Evolutionary conservation across 2,888 invertebrate genomes (phyloP), one percentile per base, ranked within the genome.

Genomic region (Willowsia nigromaculata): DNA sequence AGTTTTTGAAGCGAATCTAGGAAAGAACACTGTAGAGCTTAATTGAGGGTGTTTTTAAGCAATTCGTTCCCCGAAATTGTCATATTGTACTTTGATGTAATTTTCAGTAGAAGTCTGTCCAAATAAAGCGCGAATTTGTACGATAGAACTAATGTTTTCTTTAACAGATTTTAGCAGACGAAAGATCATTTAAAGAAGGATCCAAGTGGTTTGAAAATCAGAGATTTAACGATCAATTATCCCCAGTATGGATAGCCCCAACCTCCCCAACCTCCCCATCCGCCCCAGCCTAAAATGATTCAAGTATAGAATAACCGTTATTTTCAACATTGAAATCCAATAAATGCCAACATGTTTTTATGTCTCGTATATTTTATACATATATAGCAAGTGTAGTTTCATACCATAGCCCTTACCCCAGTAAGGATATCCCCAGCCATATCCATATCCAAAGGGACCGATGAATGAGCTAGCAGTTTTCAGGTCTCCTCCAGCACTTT

Each of bases 381-480:
- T n/a, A n/a, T n/a, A n/a, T n/a, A 11, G 50, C 25, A 22, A 59
- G 6, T 53, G 53, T 3, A 59, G 53, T 33, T 68, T 71, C 13
- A 3, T 47, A 65, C 65, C 65, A 65, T 43, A 71, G 3, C 9
- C 47, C 76, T 27, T 50, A 30, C 76, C 76, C 18, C 18, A 86
- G 27, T 81, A 87, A 1, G 87, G 87, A 33, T 71, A 87, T 0
- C 87, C 80, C 86, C 86, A 86, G 0, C 86, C 87, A 43, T 47
- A 87, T 0, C 87, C 85, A 50, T 78, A 86, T 18, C 87, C 87
- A 37, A 80, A 71, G 0, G 87, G 87, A 1, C 87, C 87, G 56
- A 87, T 71, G n/a, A 81, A 81, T n/a, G 81, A 43, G 22, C 87
- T 81, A 4, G 87, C 87, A 7, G 80, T 87, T 43, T 87, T 87